Percentiles rank a stretch among this genome's conserved stretches.
phyloP scores from a whole-genome alignment of 2,888 invertebrate genomes.

The Noctuana brunneofusca region DNA sequence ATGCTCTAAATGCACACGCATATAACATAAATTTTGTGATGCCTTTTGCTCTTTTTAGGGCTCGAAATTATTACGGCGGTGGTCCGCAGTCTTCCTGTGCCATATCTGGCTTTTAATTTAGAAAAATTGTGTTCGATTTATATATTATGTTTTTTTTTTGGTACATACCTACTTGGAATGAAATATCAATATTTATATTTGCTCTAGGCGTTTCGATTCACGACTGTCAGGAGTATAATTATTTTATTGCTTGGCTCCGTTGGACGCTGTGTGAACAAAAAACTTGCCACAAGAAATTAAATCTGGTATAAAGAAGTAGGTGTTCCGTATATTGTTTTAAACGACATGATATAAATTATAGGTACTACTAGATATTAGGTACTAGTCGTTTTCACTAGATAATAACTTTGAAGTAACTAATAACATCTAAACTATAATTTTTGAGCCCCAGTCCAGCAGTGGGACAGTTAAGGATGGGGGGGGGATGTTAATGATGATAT shows the following conservation, averaged over 20 bases:
- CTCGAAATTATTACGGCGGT: slow-evolving; percentile 76
- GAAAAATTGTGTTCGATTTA: slow-evolving; percentile 66
- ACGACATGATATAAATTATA: too few species aligned
- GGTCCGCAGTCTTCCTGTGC: slow-evolving; percentile 63
- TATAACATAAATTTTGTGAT: slow-evolving; percentile 77
- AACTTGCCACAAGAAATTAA: slow-evolving; percentile 33
- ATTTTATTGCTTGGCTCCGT: slow-evolving; percentile 39
- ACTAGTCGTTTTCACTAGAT: too few species aligned
- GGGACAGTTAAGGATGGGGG: too few species aligned
- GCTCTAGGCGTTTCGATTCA: slow-evolving; percentile 63
- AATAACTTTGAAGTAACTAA: too few species aligned
- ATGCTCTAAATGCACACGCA: slow-evolving; percentile 80
- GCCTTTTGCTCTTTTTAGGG: slow-evolving; percentile 72
- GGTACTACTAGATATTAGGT: too few species aligned
- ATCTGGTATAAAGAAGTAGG: background rate
- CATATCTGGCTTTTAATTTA: slow-evolving; percentile 73
- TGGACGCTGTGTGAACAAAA: slow-evolving; percentile 32
- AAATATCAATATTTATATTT: slow-evolving; percentile 64
- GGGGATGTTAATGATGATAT: too few species aligned
- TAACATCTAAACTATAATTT: too few species aligned
- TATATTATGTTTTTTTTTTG: slow-evolving; percentile 55
- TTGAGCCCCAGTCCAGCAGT: too few species aligned
- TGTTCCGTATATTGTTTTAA: slow-evolving; percentile 13
- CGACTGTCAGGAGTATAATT: slow-evolving; percentile 42
- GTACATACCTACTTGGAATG: slow-evolving; percentile 46